These are phyloP conservation scores for Trachythela sp. DNA, from an alignment of 64 coral and sea anemone species.

Conservation along the genomic window DNA sequence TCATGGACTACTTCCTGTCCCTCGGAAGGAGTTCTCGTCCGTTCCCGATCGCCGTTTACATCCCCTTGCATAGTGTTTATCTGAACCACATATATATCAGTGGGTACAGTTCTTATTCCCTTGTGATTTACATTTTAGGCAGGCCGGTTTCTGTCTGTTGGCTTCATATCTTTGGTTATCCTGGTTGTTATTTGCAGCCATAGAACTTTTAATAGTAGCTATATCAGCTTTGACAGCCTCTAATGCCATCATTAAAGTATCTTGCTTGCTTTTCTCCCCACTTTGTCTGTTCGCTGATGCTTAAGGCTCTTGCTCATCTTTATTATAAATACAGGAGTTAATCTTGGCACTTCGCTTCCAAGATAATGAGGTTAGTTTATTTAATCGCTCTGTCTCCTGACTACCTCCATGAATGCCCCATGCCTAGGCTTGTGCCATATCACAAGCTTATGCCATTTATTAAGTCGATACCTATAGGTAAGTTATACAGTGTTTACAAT, in stretches of 20 bases:
- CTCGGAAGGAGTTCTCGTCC: too few relatives aligned
- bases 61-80: too few relatives aligned
- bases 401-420: slow-evolving; percentile 10
- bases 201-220: too few relatives aligned
- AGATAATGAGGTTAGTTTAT: background rate
- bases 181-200: too few relatives aligned
- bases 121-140: too few relatives aligned
- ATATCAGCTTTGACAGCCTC: too few relatives aligned
- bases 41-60: too few relatives aligned
- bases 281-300: background rate
- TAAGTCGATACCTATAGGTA: background rate
- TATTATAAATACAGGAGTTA: background rate
- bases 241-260: background rate
- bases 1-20: too few relatives aligned
- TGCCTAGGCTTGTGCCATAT: slow-evolving; percentile 3
- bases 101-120: too few relatives aligned
- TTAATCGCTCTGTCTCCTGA: background rate
- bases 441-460: slow-evolving; percentile 9
- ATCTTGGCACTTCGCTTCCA: background rate
- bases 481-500: background rate
- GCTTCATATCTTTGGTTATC: too few relatives aligned
- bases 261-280: background rate
- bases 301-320: background rate
- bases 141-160: too few relatives aligned
- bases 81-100: too few relatives aligned